Base-by-base conservation (phyloP, 1,140 invertebrate genomes). In the Drosophila mojavensis region DNA sequence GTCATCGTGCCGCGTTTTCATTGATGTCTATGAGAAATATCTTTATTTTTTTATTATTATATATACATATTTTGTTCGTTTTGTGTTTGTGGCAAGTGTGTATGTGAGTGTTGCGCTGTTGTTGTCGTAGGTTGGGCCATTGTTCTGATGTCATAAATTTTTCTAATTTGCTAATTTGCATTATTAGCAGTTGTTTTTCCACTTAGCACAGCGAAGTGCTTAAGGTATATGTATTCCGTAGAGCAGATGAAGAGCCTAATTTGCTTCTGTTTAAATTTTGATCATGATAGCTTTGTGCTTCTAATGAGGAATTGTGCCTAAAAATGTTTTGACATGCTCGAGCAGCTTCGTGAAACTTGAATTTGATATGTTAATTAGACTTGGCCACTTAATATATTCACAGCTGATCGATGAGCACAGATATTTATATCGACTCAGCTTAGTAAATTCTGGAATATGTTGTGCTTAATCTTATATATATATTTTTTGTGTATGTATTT, bases 111-210 rank as follows among this genome's bases (percentile, higher is more conserved):
- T 5, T 47, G 7, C 1, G 41, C 41, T 74, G 71, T 79, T 78
- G 82, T 85, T 86, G 82, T 81, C 82, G 78, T 86, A 86, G 83
- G 79, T 88, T 79, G 61, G 11, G 36, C 67, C 61, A 79, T 83
- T 88, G 72, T 77, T 48, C 61, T 88, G 82, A 86, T 88, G 79
- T 82, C 79, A 82, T 74, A 51, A 85, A 88, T 68, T 79, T 86
- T 76, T 55, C 54, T 24, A 24, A 24, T 24, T 24, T 79, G 59
- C 71, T 88, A 79, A 86, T 88, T 88, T 79, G 58, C 72, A 88
- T 88, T 71, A 88, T 86, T 88, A 79, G 39, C 65, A 69, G 58
- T 70, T 78, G 48, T 69, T 71, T 67, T 64, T 41, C 15, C 50
- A 55, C 39, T 63, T 15, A 47, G 11, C 41, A 67, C 41, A 48